Percentiles rank a stretch among this genome's conserved stretches.
phyloP scores from a whole-genome alignment of 2,888 invertebrate genomes.

The Aethes cnicana region DNA sequence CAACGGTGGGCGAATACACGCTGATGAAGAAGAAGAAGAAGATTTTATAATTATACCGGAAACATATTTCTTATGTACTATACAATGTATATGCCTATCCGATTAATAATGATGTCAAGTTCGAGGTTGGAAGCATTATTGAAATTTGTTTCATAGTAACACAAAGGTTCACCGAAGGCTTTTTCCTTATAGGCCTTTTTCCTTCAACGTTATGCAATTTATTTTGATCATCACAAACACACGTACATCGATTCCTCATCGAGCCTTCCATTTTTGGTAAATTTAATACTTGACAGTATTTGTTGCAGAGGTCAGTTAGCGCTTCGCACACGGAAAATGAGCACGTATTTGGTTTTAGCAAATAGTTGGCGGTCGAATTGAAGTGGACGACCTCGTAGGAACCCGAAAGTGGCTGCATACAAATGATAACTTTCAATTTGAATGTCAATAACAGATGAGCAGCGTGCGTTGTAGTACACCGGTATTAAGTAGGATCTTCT shows the following conservation, averaged over 20 bases:
- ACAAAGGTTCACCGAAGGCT: conserved; percentile 7
- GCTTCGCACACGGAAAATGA: conserved; percentile 26
- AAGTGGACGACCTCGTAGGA: conserved; percentile 57
- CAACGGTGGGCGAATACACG: no score
- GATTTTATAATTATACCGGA: no score
- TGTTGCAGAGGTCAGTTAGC: conserved; percentile 20
- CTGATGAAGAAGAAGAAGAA: no score
- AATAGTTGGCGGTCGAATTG: conserved; percentile 32
- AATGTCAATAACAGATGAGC: conserved; percentile 63
- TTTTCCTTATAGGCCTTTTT: conserved; percentile 12
- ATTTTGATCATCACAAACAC: conserved; percentile 7
- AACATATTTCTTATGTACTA: no score
- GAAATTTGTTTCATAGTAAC: neutral
- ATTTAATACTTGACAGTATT: conserved; percentile 13
- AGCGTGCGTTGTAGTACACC: conserved; percentile 43
- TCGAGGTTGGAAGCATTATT: no score
- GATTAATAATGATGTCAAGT: no score
- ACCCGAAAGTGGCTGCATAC: conserved; percentile 51
- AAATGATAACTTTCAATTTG: conserved; percentile 72
- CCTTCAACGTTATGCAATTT: conserved; percentile 10
- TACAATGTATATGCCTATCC: no score
- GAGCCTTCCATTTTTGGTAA: conserved; percentile 9
- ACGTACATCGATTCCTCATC: conserved; percentile 7
- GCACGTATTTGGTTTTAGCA: conserved; percentile 29
- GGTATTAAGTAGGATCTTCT: conserved; percentile 28